Evolutionary conservation across 1,140 invertebrate genomes (phyloP), one percentile per base, ranked within the genome.

Genomic region (Papilio polytes): DNA sequence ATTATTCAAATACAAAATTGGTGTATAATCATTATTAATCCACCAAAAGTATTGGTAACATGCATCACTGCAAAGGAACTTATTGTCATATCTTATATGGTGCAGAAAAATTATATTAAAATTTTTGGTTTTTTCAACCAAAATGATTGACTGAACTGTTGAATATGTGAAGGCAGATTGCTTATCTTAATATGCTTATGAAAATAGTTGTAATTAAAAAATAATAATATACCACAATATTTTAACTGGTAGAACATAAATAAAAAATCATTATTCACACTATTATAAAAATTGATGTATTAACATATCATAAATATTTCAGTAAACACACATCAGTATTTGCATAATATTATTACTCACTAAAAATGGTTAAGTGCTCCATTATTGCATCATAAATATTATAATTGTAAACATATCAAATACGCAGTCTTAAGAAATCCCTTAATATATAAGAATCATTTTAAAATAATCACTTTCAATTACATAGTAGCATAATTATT

Each of bases 401-500:
- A 81, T 41, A 78, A 72, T 15, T 22, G 15, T 81, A 70, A 66
- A n/a, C 41, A 66, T 76, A 66, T 63, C 73, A 80, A 78, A 80
- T 41, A 20, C 12, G 26, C 46, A 72, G 78, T 83, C 74, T 80
- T 48, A 78, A 83, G 70, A 74, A 46, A 31, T 26, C 13, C 13
- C 63, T 70, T 70, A 63, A 22, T 63, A 70, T 26, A 70, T 31
- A 4, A 22, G 26, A 81, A 10, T n/a, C 56, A 76, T 72, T 78
- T 22, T 56, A 82, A 56, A 22, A 48, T 51, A 82, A 73, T 59
- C 22, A 9, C 48, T 73, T 73, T 41, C 1, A 13, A 84, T 90
- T 85, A 94, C 83, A 94, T 74, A 51, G 92, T 93, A 3, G 90
- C 87, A 85, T 94, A 93, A 78, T 90, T 91, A 81, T 92, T 92